phyloP scores from a whole-genome alignment of 2,113 vertebrate genomes.

The Pedetes capensis region DNA sequence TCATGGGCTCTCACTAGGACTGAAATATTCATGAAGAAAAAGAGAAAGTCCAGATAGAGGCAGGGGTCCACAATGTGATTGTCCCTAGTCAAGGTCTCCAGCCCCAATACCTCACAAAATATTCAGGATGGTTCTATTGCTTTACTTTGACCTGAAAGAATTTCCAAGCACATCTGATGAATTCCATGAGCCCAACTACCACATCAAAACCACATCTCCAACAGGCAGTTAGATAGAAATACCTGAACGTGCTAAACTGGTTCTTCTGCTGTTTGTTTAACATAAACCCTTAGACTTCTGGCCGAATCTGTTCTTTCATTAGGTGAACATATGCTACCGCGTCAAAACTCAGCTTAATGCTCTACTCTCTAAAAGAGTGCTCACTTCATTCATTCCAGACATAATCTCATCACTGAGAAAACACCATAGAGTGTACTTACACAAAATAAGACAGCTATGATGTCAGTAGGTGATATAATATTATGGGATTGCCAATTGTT shows the following conservation, averaged over 20 bases:
- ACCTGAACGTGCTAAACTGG: background rate
- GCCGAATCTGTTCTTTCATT: background rate
- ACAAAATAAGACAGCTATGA: no score
- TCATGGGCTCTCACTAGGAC: background rate
- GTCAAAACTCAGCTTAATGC: background rate
- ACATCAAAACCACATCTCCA: background rate
- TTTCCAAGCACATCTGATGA: background rate
- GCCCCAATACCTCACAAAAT: background rate
- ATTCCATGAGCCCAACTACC: background rate
- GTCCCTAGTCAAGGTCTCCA: background rate
- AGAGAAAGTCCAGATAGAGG: background rate
- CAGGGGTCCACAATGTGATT: background rate
- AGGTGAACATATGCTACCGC: background rate
- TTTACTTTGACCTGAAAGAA: background rate
- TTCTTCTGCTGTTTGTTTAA: no score
- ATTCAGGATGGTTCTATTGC: background rate
- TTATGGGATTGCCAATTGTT: background rate
- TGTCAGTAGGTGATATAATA: background rate
- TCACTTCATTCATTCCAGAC: background rate
- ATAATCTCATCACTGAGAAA: background rate
- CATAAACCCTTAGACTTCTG: no score
- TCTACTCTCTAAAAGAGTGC: background rate
- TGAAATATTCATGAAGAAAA: constrained; percentile 35
- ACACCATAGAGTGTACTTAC: no score
- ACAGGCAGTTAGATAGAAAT: background rate